Percentiles rank a stretch among this genome's conserved stretches.
phyloP scores from a whole-genome alignment of 2,888 invertebrate species.

The Parnassius orleans region DNA sequence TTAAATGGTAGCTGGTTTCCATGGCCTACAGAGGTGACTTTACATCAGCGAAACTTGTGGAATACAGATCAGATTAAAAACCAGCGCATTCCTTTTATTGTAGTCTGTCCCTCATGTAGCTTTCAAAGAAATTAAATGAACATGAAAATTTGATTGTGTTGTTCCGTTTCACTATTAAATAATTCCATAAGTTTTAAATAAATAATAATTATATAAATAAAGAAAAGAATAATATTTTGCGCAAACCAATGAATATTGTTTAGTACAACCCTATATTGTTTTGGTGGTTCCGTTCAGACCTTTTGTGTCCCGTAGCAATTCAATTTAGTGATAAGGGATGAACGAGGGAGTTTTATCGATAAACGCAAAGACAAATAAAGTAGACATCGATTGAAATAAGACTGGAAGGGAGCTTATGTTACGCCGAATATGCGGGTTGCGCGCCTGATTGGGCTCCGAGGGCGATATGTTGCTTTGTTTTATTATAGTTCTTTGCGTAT shows the following conservation, averaged over 20 bases:
- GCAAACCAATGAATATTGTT: neutral
- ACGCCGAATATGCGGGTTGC: constrained; percentile 12
- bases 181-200: too few relatives aligned
- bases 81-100: too few relatives aligned
- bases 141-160: too few relatives aligned
- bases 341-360: constrained; percentile 48
- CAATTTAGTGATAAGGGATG: constrained; percentile 71
- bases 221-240: constrained; percentile 8
- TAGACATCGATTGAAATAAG: constrained; percentile 48
- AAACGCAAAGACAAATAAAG: constrained; percentile 65
- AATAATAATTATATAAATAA: too few relatives aligned
- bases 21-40: too few relatives aligned
- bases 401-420: constrained; percentile 29
- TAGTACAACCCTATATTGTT: constrained; percentile 46
- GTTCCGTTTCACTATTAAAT: too few relatives aligned
- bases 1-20: too few relatives aligned
- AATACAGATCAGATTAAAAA: too few relatives aligned
- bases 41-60: too few relatives aligned
- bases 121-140: too few relatives aligned
- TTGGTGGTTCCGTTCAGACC: constrained; percentile 43
- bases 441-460: constrained; percentile 18
- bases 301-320: constrained; percentile 64
- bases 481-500: neutral
- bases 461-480: constrained; percentile 2
- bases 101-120: too few relatives aligned